A percentile compares a stretch with the other conserved stretches of the same genome.
These are phyloP conservation scores for Valencia hispanica DNA, from an alignment of 2,797 vertebrate genomes.

Conservation along the genomic window DNA sequence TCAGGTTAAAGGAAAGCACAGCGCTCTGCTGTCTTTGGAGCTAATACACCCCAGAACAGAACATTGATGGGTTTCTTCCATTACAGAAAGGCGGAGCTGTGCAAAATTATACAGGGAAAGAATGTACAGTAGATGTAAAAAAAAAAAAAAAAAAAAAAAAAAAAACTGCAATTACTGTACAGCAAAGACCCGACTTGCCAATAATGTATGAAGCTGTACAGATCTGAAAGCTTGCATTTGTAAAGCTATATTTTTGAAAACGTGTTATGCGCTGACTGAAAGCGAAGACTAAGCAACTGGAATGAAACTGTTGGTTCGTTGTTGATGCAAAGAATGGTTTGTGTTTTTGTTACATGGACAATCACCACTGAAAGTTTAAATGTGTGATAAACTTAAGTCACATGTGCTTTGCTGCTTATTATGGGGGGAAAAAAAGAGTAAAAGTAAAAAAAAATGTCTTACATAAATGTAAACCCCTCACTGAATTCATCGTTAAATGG, in stretches of 20 bases:
- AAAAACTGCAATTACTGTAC: constrained; percentile 36
- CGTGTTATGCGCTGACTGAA: constrained; percentile 48
- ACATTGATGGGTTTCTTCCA: constrained; percentile 43
- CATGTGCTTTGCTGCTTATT: constrained; percentile 50
- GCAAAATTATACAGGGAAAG: constrained; percentile 50
- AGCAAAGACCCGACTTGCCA: constrained; percentile 45
- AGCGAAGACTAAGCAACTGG: constrained; percentile 36
- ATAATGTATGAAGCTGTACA: constrained; percentile 69
- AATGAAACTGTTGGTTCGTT: constrained; percentile 46
- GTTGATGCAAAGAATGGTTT: constrained; percentile 20
- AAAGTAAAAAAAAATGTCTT: constrained; percentile 40
- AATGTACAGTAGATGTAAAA: constrained; percentile 60
- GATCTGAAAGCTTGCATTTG: constrained; percentile 40
- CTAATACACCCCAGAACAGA: constrained; percentile 26
- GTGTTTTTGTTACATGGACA: constrained; percentile 59
- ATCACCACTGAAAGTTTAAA: constrained; percentile 47
- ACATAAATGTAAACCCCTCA: constrained; percentile 55
- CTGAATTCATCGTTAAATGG: constrained; percentile 39
- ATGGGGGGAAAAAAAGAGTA: constrained; percentile 42
- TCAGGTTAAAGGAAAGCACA: constrained; percentile 69
- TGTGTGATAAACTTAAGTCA: constrained; percentile 32
- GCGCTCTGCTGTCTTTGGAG: constrained; percentile 52
- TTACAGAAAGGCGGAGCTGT: constrained; percentile 48
- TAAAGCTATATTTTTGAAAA: constrained; percentile 69
- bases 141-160: neutral